phyloP scores from a whole-genome alignment of 2,797 vertebrate genomes.

The Dendrocincla tyrannina region DNA sequence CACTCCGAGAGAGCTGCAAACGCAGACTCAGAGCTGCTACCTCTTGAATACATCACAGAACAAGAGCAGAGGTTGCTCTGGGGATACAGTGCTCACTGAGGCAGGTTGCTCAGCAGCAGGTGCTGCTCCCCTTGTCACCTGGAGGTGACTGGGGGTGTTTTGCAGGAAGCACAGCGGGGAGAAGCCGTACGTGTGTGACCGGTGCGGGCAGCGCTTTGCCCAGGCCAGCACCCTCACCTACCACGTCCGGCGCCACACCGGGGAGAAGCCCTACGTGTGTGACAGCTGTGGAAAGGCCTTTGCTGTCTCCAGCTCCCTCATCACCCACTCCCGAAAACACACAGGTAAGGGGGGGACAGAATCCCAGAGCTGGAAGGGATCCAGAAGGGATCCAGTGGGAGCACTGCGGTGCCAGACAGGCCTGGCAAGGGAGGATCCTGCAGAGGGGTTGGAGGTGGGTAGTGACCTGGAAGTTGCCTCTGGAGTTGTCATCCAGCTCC shows the following conservation, averaged over 20 bases:
- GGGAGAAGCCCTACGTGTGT: slow-evolving; percentile 97
- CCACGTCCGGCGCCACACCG: slow-evolving; percentile 94
- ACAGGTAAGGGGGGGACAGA: slow-evolving; percentile 79
- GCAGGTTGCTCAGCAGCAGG: accelerated
- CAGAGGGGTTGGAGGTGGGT: background rate
- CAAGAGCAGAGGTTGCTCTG: background rate
- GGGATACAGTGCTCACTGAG: background rate
- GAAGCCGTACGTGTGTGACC: slow-evolving; percentile 94
- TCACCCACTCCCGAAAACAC: slow-evolving; percentile 94
- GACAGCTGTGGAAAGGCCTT: slow-evolving; percentile 97
- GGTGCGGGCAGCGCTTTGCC: slow-evolving; percentile 94
- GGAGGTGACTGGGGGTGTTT: background rate
- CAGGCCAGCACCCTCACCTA: slow-evolving; percentile 97
- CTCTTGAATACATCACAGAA: accelerated
- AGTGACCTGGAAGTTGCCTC: too few relatives aligned
- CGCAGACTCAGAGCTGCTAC: accelerated
- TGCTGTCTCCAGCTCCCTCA: slow-evolving; percentile 96
- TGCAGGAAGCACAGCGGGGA: slow-evolving; percentile 92
- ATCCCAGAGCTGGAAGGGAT: background rate
- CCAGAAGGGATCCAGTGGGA: background rate
- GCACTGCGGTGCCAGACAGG: accelerated
- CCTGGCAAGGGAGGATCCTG: background rate
- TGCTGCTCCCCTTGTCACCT: background rate
- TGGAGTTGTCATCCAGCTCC: background rate
- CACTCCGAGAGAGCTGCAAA: accelerated